Percentiles rank a stretch among this genome's conserved stretches.
phyloP scores from a whole-genome alignment of 1,140 invertebrate species.

The Schlechtendalia chinensis region DNA sequence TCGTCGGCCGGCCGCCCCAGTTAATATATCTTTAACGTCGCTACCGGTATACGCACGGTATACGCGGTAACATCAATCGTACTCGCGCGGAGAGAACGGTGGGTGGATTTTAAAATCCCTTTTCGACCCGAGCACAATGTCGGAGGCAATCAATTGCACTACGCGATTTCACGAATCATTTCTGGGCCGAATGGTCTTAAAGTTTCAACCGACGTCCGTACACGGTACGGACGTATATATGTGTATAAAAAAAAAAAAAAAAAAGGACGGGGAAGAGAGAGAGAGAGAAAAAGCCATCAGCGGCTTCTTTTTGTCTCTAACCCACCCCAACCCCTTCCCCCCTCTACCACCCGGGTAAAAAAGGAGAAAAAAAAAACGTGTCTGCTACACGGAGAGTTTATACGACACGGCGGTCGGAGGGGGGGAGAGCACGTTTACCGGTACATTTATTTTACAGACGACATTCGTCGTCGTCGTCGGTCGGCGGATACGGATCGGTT shows the following conservation, averaged over 20 bases:
- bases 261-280: not conserved
- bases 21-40: constrained; percentile 34
- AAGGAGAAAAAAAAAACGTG: not conserved
- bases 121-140: not conserved
- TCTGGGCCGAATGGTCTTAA: constrained; percentile 1
- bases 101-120: constrained; percentile 27
- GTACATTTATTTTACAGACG: constrained; percentile 33
- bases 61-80: constrained; percentile 12
- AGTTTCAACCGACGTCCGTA: constrained; percentile 24
- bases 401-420: not conserved
- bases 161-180: constrained; percentile 20
- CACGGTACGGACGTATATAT: too few species aligned
- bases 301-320: constrained; percentile 20
- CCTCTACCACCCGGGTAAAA: not conserved
- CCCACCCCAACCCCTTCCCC: too few species aligned
- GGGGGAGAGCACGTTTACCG: not conserved
- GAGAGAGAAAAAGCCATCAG: not conserved
- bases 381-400: not conserved
- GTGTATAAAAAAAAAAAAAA: not conserved
- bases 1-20: not conserved
- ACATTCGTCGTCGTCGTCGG: not conserved
- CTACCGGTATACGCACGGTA: not conserved
- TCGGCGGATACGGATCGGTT: not conserved
- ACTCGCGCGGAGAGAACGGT: not conserved
- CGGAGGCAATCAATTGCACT: constrained; percentile 29